Base-by-base conservation (phyloP, 2,797 vertebrate species). In the Hippoglossus hippoglossus region DNA sequence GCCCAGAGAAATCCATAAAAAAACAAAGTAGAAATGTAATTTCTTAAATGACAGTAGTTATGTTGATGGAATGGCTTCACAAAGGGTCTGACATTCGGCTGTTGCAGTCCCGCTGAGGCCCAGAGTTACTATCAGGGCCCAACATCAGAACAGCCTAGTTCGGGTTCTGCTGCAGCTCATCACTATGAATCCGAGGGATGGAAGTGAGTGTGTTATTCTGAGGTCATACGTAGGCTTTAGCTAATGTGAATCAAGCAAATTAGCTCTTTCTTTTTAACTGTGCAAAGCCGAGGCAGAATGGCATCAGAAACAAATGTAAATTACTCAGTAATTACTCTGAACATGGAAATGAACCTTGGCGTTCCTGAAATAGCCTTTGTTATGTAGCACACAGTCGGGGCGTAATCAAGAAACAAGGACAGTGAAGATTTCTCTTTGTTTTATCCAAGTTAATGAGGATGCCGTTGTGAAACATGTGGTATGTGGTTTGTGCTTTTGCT, bases 381-480 rank as follows among this genome's bases (percentile, higher is more conserved):
- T 84, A 66, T 83, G 72, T 63, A 52, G 75, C 84, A 83, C 77
- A 62, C 86, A 82, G 67, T 56, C 59, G 75, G 86, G 28, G 73
- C 83, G 75, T 79, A 84, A 87, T 85, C 83, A 86, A 71, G 73
- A 87, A 84, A 85, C 71, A 73, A 86, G 85, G 81, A 76, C 82
- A 80, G 63, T 39, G 67, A 85, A 70, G 79, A 83, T 75, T 81
- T 69, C 69, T 58, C 31, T 86, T 87, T 74, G 80, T 89, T 84
- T 77, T 67, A 60, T n/a, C 52, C 15, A 63, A 76, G 72, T 73
- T 90, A 88, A 91, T 87, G 88, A 90, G 84, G 77, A 77, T 36
- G 81, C 53, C 1, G 5, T 79, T 67, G 81, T 80, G 50, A 84
- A 39, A 87, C 77, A 86, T 50, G 46, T 24, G 6, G 65, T 64